Conservation (phyloP, 1,140 invertebrate genomes). For the Physella acuta region DNA sequence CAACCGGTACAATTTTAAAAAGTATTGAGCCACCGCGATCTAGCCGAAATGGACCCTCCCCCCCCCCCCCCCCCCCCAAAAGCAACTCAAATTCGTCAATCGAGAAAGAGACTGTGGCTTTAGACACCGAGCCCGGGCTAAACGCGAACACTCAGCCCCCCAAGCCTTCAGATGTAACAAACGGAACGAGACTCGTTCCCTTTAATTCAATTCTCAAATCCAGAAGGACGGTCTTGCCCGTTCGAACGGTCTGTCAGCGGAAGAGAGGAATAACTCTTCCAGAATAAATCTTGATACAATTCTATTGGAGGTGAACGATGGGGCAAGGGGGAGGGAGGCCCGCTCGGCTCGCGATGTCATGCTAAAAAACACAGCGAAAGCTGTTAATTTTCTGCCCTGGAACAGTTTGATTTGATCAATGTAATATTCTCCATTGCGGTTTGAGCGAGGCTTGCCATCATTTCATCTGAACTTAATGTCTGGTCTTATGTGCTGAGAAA, state of each 20-base stretch:
- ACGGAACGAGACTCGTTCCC: background rate
- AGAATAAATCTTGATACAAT: constrained; percentile 14
- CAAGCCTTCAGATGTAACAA: constrained; percentile 2
- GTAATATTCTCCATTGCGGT: too few species aligned
- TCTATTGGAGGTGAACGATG: constrained; percentile 2
- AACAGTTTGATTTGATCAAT: too few species aligned
- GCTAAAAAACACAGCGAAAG: too few species aligned
- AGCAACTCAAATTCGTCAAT: background rate
- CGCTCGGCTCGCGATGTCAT: too few species aligned
- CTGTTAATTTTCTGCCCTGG: too few species aligned
- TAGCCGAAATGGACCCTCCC: too few species aligned
- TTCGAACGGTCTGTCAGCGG: background rate
- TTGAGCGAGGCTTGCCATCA: too few species aligned
- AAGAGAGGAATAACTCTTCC: background rate
- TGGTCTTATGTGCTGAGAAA: too few species aligned
- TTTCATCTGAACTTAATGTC: too few species aligned
- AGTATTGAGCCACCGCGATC: too few species aligned
- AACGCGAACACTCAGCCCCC: background rate
- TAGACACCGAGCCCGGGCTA: background rate
- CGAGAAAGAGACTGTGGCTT: background rate
- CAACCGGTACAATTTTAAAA: too few species aligned
- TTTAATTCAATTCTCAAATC: constrained; percentile 12
- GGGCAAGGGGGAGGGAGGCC: too few species aligned
- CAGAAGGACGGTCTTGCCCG: background rate
- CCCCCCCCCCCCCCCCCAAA: background rate